Evolutionary conservation across 2,113 vertebrate species (phyloP), one percentile per base, ranked within the genome.

Genomic region (Ophiodon elongatus): DNA sequence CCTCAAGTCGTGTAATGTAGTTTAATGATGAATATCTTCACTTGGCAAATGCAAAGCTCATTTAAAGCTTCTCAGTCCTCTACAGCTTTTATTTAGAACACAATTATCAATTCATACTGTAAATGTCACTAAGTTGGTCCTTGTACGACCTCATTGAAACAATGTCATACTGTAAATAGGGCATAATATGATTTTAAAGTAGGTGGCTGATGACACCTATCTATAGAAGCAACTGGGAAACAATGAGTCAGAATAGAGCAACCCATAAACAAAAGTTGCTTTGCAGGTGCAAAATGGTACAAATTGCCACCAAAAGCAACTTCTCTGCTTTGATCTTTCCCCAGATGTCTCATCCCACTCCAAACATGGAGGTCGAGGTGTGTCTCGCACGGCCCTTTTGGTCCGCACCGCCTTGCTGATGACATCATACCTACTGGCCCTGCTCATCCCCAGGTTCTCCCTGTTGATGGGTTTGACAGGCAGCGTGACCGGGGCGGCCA

Each of bases 401-500:
- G 86, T 92, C 33, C 92, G 91, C 2, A 74, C 81, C 41, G 57
- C 96, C 78, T 88, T 97, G 75, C 73, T 96, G 83, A 82, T 96
- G 88, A 95, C 92, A 39, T 94, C 93, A 54, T 94, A 94, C 76
- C 76, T 97, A 33, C 92, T 96, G 93, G 93, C 95, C 54, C 82
- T 95, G 79, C 93, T 94, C 41, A 90, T 96, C 73, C 95, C 95
- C 33, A 93, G 93, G 60, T 97, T 96, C 92, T 95, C 94, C 43
- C 89, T 95, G 77, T 25, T 97, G 79, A 96, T 96, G 96, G 95
- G 95, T 59, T 89, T 96, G 89, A 95, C 95, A 27, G 96, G 96
- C 52, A 97, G 95, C 6, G 92, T 96, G 85, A 96, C 95, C 2
- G 94, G 96, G 50, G 87, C 94, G 33, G 90, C 90, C 74, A 94